Evolutionary conservation across 2,797 vertebrate species (phyloP).

Genomic region (Mus minutoides): DNA sequence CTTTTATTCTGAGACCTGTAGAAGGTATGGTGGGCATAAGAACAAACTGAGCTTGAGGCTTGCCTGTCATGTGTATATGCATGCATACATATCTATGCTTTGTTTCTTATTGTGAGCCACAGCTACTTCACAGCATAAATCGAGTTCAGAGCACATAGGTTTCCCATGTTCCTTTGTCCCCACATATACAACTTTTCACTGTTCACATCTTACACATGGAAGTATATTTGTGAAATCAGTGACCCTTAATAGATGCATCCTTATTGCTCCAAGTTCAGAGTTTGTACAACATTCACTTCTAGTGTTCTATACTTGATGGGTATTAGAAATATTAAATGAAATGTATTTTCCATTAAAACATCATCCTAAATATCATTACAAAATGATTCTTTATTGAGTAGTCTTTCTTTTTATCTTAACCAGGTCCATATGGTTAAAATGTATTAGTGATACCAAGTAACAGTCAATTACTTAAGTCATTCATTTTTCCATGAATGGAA

Average conservation of each 20-base stretch:
- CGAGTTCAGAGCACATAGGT: background rate
- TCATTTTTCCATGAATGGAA: background rate
- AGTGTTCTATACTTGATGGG: background rate
- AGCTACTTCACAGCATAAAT: background rate
- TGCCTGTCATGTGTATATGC: background rate
- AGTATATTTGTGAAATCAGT: background rate
- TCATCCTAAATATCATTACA: background rate
- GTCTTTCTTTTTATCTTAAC: conserved; percentile 35
- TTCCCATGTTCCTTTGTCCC: background rate
- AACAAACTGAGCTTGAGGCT: conserved; percentile 27
- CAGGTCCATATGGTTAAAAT: background rate
- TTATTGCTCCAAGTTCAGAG: background rate
- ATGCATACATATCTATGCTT: background rate
- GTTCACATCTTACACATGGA: background rate
- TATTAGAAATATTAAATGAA: background rate
- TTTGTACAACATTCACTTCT: background rate
- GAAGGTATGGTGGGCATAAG: background rate
- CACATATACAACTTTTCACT: too few species aligned
- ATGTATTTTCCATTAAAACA: background rate
- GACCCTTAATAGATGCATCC: background rate
- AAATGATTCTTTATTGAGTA: background rate
- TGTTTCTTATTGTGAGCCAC: background rate
- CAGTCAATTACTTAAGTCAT: background rate
- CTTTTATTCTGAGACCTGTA: conserved; percentile 27
- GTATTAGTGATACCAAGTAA: background rate